Conservation (phyloP, 2,797 vertebrate genomes). For the Sciurus vulgaris region DNA sequence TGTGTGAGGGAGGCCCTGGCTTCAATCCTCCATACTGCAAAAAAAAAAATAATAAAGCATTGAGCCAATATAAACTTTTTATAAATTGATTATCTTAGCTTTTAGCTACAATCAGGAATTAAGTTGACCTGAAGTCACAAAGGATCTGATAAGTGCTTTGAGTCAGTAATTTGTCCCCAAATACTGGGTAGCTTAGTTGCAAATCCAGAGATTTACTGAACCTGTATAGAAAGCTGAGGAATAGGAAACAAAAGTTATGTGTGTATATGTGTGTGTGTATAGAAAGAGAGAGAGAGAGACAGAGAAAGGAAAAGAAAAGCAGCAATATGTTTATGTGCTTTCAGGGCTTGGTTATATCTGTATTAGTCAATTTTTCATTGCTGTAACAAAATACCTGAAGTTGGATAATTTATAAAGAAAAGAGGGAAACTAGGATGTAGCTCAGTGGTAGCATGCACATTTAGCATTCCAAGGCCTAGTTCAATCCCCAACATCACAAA, state of each 20-base stretch:
- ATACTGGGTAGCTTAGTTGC: neutral
- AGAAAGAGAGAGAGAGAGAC: neutral
- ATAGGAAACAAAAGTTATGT: neutral
- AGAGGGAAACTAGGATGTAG: neutral
- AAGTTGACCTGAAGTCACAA: neutral
- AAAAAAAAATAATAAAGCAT: too few relatives aligned
- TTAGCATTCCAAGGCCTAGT: too few relatives aligned
- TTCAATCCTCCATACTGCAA: too few relatives aligned
- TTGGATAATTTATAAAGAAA: neutral
- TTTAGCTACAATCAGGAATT: neutral
- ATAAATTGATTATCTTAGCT: too few relatives aligned
- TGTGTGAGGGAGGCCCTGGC: too few relatives aligned
- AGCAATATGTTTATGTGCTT: neutral
- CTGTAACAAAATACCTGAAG: neutral
- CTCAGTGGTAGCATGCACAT: too few relatives aligned
- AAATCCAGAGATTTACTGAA: constrained; percentile 41
- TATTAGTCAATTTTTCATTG: neutral
- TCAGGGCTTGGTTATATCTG: neutral
- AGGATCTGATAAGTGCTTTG: constrained; percentile 2
- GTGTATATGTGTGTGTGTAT: neutral
- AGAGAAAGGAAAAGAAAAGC: neutral
- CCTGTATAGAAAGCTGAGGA: neutral
- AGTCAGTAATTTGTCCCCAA: neutral
- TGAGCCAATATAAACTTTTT: too few relatives aligned
- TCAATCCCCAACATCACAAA: too few relatives aligned